phyloP scores from a whole-genome alignment of 2,113 vertebrate species.

The Bubo scandiacus region DNA sequence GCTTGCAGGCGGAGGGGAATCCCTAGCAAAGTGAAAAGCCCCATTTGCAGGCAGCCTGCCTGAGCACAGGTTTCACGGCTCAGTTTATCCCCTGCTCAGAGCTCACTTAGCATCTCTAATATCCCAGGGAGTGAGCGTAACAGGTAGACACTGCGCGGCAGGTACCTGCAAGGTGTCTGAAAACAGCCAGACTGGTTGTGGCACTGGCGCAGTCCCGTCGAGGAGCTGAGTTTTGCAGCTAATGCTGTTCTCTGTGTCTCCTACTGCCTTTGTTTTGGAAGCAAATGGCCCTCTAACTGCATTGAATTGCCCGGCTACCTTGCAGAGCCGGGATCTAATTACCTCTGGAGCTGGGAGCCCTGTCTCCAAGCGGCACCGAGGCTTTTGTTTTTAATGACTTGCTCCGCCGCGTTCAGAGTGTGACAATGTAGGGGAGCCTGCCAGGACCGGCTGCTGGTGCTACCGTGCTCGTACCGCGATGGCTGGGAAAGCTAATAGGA shows the following conservation, averaged over 20 bases:
- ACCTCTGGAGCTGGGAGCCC: slow-evolving; percentile 38
- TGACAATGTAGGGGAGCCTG: slow-evolving; percentile 27
- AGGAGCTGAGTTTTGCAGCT: background rate
- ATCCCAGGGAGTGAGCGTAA: background rate
- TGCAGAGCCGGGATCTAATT: slow-evolving; percentile 47
- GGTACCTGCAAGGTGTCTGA: background rate
- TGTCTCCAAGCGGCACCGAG: background rate
- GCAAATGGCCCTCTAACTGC: slow-evolving; percentile 32
- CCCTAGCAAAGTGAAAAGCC: background rate
- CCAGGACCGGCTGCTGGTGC: slow-evolving; percentile 6
- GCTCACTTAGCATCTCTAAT: background rate
- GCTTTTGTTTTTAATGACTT: slow-evolving; percentile 58
- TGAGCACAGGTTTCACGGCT: background rate
- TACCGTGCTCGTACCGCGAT: accelerated
- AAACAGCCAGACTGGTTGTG: background rate
- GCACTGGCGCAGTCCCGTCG: accelerated
- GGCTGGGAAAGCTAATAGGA: background rate
- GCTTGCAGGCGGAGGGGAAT: background rate
- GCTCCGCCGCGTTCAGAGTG: background rate
- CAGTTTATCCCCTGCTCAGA: background rate
- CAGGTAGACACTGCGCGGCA: background rate
- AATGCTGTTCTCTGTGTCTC: background rate
- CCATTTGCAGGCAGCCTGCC: background rate
- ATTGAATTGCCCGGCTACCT: slow-evolving; percentile 44
- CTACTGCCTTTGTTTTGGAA: slow-evolving; percentile 32